Percentiles rank a stretch among this genome's conserved stretches.
Conservation (phyloP, 2,888 invertebrate species). For the Drosophila diplacantha region DNA sequence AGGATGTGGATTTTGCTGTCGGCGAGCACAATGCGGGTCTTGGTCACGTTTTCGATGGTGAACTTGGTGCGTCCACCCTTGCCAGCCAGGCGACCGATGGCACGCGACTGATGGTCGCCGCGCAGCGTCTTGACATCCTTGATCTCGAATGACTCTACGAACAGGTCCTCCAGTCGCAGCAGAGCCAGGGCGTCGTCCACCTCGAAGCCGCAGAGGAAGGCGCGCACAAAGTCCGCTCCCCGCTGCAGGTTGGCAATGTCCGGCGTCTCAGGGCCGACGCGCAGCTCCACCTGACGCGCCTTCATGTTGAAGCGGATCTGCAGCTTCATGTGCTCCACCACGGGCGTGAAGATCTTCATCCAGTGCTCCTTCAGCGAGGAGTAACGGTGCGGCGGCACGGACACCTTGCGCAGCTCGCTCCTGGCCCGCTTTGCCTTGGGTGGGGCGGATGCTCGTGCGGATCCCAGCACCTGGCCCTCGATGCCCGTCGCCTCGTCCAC, state of each 20-base stretch:
- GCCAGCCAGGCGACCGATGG: constrained; percentile 96
- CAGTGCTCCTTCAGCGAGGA: constrained; percentile 97
- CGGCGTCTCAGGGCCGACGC: constrained; percentile 79
- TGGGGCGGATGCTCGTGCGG: constrained; percentile 57
- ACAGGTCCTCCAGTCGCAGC: constrained; percentile 95
- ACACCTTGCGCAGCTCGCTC: constrained; percentile 84
- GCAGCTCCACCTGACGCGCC: constrained; percentile 83
- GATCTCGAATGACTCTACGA: constrained; percentile 97
- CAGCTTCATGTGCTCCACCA: constrained; percentile 95
- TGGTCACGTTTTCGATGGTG: constrained; percentile 99
- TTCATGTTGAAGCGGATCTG: constrained; percentile 97
- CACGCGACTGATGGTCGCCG: constrained; percentile 96
- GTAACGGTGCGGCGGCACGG: constrained; percentile 96
- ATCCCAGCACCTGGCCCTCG: constrained; percentile 78
- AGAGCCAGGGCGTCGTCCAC: constrained; percentile 97
- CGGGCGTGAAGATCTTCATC: constrained; percentile 96
- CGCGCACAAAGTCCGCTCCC: constrained; percentile 98
- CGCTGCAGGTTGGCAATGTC: constrained; percentile 96
- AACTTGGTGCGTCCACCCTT: constrained; percentile 98
- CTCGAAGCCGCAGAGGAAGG: constrained; percentile 97
- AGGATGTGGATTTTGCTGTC: constrained; percentile 97
- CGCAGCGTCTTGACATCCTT: constrained; percentile 96
- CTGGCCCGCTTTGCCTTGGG: constrained; percentile 79
- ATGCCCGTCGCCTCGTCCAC: constrained; percentile 84
- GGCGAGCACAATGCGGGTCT: constrained; percentile 97